Conservation (phyloP, 2,888 invertebrate species). For the Rhingia rostrata region DNA sequence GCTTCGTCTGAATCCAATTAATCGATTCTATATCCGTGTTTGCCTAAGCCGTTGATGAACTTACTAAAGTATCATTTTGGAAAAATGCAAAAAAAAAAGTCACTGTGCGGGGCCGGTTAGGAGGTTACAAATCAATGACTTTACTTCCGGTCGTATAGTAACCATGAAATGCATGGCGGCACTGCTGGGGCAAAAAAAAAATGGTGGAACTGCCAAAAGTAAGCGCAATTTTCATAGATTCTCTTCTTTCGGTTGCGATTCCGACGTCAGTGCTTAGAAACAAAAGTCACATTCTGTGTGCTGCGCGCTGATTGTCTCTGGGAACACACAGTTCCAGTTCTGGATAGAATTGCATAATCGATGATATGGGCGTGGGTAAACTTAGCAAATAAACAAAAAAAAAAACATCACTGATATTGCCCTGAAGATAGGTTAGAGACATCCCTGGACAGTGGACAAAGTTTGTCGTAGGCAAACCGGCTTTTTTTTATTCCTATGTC, state of each 20-base stretch:
- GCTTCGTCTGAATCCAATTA: slow-evolving; percentile 44
- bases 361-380: slow-evolving; percentile 73
- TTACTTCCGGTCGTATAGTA: slow-evolving; percentile 37
- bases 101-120: neutral
- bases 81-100: slow-evolving; percentile 3
- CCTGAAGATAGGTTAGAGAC: slow-evolving; percentile 22
- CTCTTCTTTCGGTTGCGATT: slow-evolving; percentile 6
- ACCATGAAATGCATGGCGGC: slow-evolving; percentile 35
- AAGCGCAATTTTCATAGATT: slow-evolving; percentile 53
- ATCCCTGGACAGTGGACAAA: slow-evolving; percentile 52
- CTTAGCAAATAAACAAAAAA: slow-evolving; percentile 28
- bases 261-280: slow-evolving; percentile 60
- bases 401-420: slow-evolving; percentile 1
- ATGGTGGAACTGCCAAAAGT: slow-evolving; percentile 67
- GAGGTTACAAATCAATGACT: slow-evolving; percentile 61
- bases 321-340: slow-evolving; percentile 12
- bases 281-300: slow-evolving; percentile 48
- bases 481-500: slow-evolving; percentile 29
- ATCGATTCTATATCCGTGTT: slow-evolving; percentile 38
- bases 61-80: slow-evolving; percentile 39
- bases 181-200: slow-evolving; percentile 21
- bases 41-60: slow-evolving; percentile 44
- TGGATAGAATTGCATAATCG: slow-evolving; percentile 68
- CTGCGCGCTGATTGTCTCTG: slow-evolving; percentile 37
- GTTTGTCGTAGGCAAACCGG: slow-evolving; percentile 15